These are phyloP conservation scores for Scartelaos histophorus DNA, from an alignment of 2,113 vertebrate genomes.

Conservation along the genomic window DNA sequence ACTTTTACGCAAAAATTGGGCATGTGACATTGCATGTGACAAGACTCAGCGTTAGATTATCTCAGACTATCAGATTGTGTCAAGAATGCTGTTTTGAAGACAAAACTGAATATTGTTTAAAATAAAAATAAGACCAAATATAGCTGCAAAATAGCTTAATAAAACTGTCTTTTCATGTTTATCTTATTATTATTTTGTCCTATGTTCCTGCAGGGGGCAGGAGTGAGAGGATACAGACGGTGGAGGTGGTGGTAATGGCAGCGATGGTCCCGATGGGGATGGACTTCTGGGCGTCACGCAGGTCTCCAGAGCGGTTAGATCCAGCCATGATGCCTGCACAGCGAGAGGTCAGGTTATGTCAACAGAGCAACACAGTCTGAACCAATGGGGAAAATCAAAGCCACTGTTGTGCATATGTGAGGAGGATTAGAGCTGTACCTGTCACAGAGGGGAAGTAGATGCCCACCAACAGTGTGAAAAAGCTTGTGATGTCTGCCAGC, in stretches of 20 bases:
- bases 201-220: conserved; percentile 26
- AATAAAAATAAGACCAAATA: no score
- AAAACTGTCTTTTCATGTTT: no score
- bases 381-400: conserved; percentile 5
- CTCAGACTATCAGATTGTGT: no score
- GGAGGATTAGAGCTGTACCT: conserved; percentile 71
- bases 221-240: conserved; percentile 91
- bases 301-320: conserved; percentile 95
- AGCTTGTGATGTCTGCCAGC: conserved; percentile 93
- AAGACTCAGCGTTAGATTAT: no score
- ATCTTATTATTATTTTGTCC: background rate
- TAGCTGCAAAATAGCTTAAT: no score
- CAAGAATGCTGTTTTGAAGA: no score
- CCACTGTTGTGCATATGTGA: background rate
- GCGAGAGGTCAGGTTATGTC: conserved; percentile 2
- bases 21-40: no score
- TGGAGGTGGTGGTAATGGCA: conserved; percentile 95
- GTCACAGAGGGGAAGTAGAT: conserved; percentile 99
- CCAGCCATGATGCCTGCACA: conserved; percentile 96
- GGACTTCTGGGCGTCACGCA: conserved; percentile 97
- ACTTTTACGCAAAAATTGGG: no score
- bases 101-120: no score
- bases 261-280: conserved; percentile 96
- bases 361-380: background rate
- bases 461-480: conserved; percentile 94